Evolutionary conservation across 2,797 vertebrate genomes (phyloP), one percentile per base, ranked within the genome.

Genomic region (Morelia viridis): DNA sequence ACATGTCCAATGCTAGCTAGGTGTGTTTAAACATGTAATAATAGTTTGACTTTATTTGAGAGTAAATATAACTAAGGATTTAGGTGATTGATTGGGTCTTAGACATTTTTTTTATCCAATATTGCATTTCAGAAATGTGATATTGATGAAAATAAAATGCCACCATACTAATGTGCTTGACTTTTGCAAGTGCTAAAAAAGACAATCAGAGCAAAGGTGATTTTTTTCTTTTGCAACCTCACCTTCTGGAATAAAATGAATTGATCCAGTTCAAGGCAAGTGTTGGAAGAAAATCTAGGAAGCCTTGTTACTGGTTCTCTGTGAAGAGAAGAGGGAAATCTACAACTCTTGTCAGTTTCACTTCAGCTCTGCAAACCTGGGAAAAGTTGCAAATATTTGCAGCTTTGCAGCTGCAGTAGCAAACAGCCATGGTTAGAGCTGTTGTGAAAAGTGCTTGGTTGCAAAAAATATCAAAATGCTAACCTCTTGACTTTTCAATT

Each of bases 91-190:
- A 93, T 87, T 57, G 58, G 2, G 85, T 41, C 64, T 0, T 68
- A 68, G 0, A 1, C 31, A 86, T 31, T 61, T 68, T 85, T 28
- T 0, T 0, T 93, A 22, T 4, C 0, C 28, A 76, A 11, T 61
- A 64, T 28, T 1, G 12, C 53, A 19, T 60, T 50, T 53, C 22
- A 91, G 64, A 87, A 85, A 22, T 76, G 0, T 1, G 10, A 2
- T 0, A 0, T 26, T 87, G 17, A 28, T 68, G 53, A 64, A 91
- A 46, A 89, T 89, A 71, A 86, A 90, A 53, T 41, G 35, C 19
- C 19, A 46, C 19, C 41, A 11, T 80, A 11, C 41, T 17, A 76
- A 46, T 0, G 11, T 91, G 17, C 4, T 60, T 8, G 22, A 46
- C 35, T 46, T 56, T 22, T 91, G 62, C 24, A 83, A 56, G 0